Percentiles rank a stretch among this genome's conserved stretches.
phyloP scores from a whole-genome alignment of 2,113 vertebrate species.

The Poicephalus meyeri region DNA sequence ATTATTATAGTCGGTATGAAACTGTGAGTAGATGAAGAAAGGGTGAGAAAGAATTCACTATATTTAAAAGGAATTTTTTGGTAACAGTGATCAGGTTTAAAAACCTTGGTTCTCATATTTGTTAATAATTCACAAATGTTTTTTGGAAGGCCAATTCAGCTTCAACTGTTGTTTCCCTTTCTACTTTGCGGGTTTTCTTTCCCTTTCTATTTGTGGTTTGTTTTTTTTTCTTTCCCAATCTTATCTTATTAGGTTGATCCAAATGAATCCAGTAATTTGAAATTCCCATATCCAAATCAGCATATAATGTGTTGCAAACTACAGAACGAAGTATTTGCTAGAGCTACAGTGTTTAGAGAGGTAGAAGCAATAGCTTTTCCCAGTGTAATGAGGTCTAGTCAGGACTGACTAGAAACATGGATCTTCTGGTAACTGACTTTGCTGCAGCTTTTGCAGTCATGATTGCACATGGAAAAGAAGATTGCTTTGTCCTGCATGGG shows the following conservation, averaged over 20 bases:
- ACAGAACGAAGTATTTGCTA: not conserved
- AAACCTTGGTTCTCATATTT: not conserved
- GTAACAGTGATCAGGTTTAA: not conserved
- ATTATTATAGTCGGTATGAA: not conserved
- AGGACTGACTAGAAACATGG: not conserved
- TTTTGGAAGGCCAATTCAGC: not conserved
- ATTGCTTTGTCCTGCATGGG: not conserved
- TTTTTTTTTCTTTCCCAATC: not conserved
- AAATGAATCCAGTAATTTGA: not conserved
- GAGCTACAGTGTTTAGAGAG: not conserved
- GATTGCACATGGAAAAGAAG: not conserved
- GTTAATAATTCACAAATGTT: not conserved
- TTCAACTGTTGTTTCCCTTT: not conserved
- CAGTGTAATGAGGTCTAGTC: not conserved
- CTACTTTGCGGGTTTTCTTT: not conserved
- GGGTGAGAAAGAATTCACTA: rapidly evolving
- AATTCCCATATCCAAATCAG: not conserved
- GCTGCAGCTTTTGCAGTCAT: not conserved
- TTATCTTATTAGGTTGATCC: not conserved
- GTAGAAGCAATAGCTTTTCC: not conserved
- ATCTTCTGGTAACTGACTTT: not conserved
- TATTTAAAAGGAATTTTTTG: not conserved
- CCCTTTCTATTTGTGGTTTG: not conserved
- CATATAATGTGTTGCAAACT: not conserved
- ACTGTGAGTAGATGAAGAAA: not conserved